Evolutionary conservation across 2,888 invertebrate genomes (phyloP).

Genomic region (Agrotis clavis): DNA sequence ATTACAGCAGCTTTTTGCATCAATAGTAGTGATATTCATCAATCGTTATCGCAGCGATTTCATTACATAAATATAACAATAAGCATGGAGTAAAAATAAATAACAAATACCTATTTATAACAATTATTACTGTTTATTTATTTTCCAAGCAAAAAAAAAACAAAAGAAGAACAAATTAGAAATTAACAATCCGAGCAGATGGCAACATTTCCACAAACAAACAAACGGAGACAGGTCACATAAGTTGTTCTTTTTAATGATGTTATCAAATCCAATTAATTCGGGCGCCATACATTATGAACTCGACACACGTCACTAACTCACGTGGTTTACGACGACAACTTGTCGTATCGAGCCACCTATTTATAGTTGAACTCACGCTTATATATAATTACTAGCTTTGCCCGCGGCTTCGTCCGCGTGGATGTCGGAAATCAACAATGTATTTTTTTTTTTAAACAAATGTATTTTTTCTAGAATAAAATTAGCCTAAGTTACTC

Average conservation of each 20-base stretch:
- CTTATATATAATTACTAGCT: conserved; percentile 8
- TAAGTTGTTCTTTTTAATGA: conserved; percentile 28
- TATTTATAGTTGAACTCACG: conserved; percentile 46
- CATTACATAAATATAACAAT: too few relatives aligned
- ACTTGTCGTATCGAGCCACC: conserved; percentile 9
- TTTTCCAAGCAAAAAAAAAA: neutral
- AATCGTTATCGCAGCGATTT: too few relatives aligned
- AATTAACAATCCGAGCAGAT: neutral
- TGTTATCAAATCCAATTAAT: conserved; percentile 53
- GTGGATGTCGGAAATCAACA: too few relatives aligned
- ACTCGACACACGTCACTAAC: conserved; percentile 34
- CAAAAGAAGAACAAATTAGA: neutral
- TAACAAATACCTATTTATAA: too few relatives aligned
- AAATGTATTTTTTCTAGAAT: too few relatives aligned
- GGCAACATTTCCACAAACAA: conserved; percentile 12
- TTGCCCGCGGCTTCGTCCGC: too few relatives aligned
- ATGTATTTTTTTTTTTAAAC: too few relatives aligned
- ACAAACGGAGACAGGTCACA: neutral
- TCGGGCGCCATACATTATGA: conserved; percentile 35
- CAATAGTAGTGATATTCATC: too few relatives aligned
- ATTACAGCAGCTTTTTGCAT: too few relatives aligned
- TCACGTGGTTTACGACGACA: conserved; percentile 47
- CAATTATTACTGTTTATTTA: neutral
- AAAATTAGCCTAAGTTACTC: neutral
- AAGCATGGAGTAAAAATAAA: neutral